These are phyloP conservation scores for Sebastiscus tertius DNA, from an alignment of 2,797 vertebrate genomes.

Conservation along the genomic window DNA sequence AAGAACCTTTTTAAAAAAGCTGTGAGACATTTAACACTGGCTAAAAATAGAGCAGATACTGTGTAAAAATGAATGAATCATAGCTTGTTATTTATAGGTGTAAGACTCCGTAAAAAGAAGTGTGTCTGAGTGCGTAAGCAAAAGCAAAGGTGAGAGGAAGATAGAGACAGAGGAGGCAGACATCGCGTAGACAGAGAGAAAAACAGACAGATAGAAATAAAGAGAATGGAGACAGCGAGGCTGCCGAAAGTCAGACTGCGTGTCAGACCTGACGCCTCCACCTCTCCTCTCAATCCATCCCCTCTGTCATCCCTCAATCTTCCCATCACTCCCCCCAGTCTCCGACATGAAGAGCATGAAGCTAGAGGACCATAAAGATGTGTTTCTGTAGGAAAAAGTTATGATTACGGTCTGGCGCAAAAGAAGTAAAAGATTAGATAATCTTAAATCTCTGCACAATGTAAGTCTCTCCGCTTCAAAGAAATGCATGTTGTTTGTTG, in stretches of 20 bases:
- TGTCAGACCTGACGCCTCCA: slow-evolving; percentile 73
- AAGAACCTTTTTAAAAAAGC: not conserved
- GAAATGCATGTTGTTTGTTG: slow-evolving; percentile 45
- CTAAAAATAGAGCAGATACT: not conserved
- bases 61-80: not conserved
- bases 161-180: slow-evolving; percentile 21
- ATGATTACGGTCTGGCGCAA: slow-evolving; percentile 39
- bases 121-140: not conserved
- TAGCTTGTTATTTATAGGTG: not conserved
- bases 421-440: slow-evolving; percentile 58
- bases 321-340: slow-evolving; percentile 36
- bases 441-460: slow-evolving; percentile 48
- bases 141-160: slow-evolving; percentile 17
- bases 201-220: slow-evolving; percentile 43
- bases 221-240: slow-evolving; percentile 60
- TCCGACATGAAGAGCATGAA: slow-evolving; percentile 6
- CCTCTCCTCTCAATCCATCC: slow-evolving; percentile 8
- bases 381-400: not conserved
- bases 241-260: slow-evolving; percentile 80
- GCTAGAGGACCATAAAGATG: not conserved
- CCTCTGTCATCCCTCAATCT: slow-evolving; percentile 48
- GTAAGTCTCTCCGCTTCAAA: slow-evolving; percentile 30
- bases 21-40: not conserved
- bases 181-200: not conserved
- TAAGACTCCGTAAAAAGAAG: not conserved